Base-by-base conservation (phyloP, 1,140 invertebrate species). In the Bathynomus jamesi region DNA sequence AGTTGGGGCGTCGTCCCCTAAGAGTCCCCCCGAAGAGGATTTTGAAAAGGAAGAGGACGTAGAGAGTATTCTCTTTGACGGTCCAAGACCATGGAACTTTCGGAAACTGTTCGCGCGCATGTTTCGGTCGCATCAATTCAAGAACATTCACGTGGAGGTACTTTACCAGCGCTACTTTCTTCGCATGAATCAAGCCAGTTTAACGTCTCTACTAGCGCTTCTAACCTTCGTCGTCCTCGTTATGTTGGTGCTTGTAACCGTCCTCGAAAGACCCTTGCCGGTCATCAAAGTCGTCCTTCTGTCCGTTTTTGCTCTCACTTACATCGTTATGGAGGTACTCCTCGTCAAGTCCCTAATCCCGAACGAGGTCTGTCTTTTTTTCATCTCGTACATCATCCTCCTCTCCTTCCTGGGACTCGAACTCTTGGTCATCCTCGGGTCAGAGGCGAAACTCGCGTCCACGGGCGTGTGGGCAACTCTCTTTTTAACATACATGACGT, bases 161-260 rank as follows among this genome's bases (percentile, higher is more conserved):
- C 82, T 95, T 62, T 95, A 95, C 83, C 93, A 95, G 82, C 86
- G 92, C 61, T 96, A 96, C 83, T 95, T 95, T 81, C 86, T 95
- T 68, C 89, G 93, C 71, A 92, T 95, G 87, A 95, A 94, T 84
- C 92, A 95, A 82, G 91, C 89, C 77, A 94, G 93, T 81, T 89
- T 94, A 84, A 92, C 90, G 0, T 89, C 92, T 78, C 85, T 95
- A 46, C 85, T 95, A 66, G 89, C 87, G 4, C 84, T 95, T 28
- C 82, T 95, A 13, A 84, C 91, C 40, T 84, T 87, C 3, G 83
- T 94, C 32, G 85, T 89, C 40, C 73, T 89, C 29, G 85, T 87
- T 0, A 83, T 94, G 69, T 74, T 83, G 11, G 69, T 81, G 27
- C 81, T 84, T 67, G 81, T 84, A 70, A 83, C 83, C 68, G 71